A percentile compares a stretch with the other conserved stretches of the same genome.
phyloP scores from a whole-genome alignment of 2,113 vertebrate species.

The Elephantulus edwardii region DNA sequence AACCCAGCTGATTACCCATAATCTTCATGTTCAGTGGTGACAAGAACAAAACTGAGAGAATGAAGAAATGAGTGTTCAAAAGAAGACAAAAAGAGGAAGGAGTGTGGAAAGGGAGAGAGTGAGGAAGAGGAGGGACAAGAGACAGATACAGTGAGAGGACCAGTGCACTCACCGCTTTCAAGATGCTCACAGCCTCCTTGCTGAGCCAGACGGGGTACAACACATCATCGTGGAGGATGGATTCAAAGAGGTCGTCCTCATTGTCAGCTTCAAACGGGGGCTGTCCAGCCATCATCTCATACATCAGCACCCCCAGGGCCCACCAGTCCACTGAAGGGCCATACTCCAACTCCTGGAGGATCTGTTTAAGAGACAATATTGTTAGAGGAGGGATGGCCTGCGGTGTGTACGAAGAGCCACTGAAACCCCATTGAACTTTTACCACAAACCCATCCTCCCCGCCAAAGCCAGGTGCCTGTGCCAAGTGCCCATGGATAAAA shows the following conservation, averaged over 20 bases:
- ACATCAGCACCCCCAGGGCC: slow-evolving; percentile 98
- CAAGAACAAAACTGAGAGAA: not conserved
- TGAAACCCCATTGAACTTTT: not conserved
- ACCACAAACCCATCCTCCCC: no score
- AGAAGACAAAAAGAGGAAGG: not conserved
- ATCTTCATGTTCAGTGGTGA: slow-evolving; percentile 74
- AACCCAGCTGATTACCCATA: slow-evolving; percentile 75
- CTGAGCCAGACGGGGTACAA: slow-evolving; percentile 99
- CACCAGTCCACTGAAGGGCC: slow-evolving; percentile 98
- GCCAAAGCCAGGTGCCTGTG: no score
- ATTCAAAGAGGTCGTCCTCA: slow-evolving; percentile 98
- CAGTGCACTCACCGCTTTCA: slow-evolving; percentile 90
- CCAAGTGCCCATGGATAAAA: no score
- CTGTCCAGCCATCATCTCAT: slow-evolving; percentile 99
- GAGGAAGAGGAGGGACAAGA: not conserved
- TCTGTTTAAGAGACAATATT: slow-evolving; percentile 81
- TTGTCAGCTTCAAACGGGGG: slow-evolving; percentile 98
- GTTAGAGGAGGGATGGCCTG: not conserved
- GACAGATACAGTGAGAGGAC: not conserved
- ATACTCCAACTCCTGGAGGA: slow-evolving; percentile 97
- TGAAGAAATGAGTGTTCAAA: not conserved
- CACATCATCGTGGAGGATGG: slow-evolving; percentile 98
- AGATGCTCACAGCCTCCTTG: slow-evolving; percentile 98
- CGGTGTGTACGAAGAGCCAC: not conserved
- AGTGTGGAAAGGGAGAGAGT: slow-evolving; percentile 38